Conservation (phyloP, 2,797 vertebrate species). For the Pseudochirops cupreus region DNA sequence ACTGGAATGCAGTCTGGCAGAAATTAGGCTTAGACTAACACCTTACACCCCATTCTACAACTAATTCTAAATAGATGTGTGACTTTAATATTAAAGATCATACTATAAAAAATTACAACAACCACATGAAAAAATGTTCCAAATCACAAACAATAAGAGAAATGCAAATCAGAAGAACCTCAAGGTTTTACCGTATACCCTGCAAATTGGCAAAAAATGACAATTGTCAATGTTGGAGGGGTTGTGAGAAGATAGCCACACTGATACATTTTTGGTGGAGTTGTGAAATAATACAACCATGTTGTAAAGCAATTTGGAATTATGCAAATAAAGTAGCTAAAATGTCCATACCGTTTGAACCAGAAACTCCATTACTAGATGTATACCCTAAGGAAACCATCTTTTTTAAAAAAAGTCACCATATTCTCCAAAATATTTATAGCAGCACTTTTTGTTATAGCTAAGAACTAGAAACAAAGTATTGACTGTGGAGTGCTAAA, state of each 20-base stretch:
- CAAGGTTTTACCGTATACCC: background rate
- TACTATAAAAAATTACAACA: background rate
- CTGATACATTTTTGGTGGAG: background rate
- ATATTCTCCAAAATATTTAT: background rate
- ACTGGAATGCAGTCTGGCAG: background rate
- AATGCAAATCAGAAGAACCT: background rate
- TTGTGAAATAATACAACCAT: background rate
- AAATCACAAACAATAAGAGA: background rate
- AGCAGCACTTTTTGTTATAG: background rate
- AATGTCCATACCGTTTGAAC: background rate
- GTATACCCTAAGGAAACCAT: background rate
- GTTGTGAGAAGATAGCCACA: background rate
- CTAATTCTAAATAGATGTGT: background rate
- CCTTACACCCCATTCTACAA: background rate
- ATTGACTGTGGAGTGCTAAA: background rate
- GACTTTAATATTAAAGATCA: background rate
- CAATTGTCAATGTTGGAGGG: background rate
- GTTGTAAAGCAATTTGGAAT: background rate
- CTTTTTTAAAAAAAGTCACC: background rate
- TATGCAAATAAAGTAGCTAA: background rate
- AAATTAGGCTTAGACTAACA: background rate
- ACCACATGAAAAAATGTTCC: background rate
- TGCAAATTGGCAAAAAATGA: background rate
- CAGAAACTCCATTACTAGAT: background rate
- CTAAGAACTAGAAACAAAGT: background rate